These are phyloP conservation scores for Pangasius macronema DNA, from an alignment of 2,797 vertebrate genomes.

Conservation along the genomic window DNA sequence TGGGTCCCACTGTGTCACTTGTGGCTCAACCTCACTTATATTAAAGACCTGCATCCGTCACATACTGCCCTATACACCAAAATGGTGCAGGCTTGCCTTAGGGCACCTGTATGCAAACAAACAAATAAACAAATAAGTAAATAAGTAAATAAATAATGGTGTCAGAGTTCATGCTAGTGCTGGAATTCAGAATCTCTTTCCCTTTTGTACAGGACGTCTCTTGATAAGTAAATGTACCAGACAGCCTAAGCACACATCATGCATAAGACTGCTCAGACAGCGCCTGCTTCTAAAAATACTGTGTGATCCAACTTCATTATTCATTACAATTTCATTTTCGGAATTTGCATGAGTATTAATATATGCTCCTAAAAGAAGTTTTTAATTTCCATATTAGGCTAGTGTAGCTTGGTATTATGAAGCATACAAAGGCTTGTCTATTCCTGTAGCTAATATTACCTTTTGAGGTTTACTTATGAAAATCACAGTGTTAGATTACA, in stretches of 20 bases:
- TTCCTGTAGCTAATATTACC: constrained; percentile 5
- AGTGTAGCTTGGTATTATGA: background rate
- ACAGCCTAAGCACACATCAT: background rate
- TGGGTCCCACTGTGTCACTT: background rate
- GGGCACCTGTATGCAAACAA: background rate
- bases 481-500: constrained; percentile 21
- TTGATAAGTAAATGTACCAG: constrained; percentile 4
- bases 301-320: background rate
- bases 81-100: background rate
- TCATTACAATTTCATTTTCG: background rate
- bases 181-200: background rate
- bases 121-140: background rate
- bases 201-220: background rate
- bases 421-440: background rate
- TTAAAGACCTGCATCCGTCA: background rate
- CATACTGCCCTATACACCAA: background rate
- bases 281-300: background rate
- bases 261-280: background rate
- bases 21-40: constrained; percentile 1
- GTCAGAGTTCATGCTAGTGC: background rate
- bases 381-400: background rate
- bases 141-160: constrained; percentile 7
- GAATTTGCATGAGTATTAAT: background rate
- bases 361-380: background rate
- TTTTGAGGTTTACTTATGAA: constrained; percentile 20